These are phyloP conservation scores for Euwallacea similis DNA, from an alignment of 1,140 invertebrate genomes.

Conservation along the genomic window DNA sequence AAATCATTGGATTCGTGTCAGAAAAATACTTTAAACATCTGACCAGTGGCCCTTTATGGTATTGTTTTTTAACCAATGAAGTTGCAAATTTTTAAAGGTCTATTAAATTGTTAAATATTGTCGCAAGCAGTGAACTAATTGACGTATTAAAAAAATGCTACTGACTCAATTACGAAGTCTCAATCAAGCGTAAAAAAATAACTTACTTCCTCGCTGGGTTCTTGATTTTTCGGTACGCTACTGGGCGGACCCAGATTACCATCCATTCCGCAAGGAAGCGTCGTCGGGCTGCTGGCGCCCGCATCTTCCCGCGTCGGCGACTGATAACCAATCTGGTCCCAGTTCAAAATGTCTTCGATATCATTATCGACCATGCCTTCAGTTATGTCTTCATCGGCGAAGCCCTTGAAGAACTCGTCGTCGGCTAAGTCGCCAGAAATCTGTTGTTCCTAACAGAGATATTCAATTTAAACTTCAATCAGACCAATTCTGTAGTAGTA, in stretches of 20 bases:
- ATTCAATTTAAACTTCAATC: background rate
- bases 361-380: constrained; percentile 72
- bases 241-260: constrained; percentile 60
- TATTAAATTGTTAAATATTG: background rate
- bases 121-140: no score
- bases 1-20: background rate
- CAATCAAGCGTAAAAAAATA: background rate
- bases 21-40: no score
- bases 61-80: no score
- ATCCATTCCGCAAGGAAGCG: constrained; percentile 58
- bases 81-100: no score
- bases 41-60: no score
- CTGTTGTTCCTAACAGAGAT: constrained; percentile 63
- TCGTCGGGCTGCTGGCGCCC: constrained; percentile 64
- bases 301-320: constrained; percentile 59
- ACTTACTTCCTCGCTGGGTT: constrained; percentile 65
- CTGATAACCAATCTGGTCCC: constrained; percentile 64
- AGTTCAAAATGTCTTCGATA: constrained; percentile 69
- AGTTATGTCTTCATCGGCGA: constrained; percentile 69
- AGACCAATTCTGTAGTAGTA: background rate
- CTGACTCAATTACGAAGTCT: background rate
- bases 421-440: constrained; percentile 75
- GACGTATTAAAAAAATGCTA: background rate
- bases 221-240: constrained; percentile 44
- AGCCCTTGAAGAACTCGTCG: constrained; percentile 70